Evolutionary conservation across 2,113 vertebrate species (phyloP).

Genomic region (Aspidoscelis tigris): DNA sequence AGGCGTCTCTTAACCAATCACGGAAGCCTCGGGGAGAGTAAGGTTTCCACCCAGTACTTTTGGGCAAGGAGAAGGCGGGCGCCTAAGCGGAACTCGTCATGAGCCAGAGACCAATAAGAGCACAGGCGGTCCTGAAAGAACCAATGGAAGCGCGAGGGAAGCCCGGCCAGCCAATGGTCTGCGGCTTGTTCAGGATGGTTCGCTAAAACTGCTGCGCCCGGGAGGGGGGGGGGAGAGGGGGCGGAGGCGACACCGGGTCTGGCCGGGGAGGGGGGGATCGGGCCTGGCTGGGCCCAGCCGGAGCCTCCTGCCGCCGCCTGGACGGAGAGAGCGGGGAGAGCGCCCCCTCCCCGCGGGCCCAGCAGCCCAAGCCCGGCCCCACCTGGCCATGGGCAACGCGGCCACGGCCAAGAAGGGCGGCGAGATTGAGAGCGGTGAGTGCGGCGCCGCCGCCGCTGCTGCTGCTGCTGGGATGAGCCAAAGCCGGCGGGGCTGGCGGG

Average conservation of each 20-base stretch:
- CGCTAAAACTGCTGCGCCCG: slow-evolving; percentile 30
- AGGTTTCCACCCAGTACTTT: not conserved
- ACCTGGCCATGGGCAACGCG: slow-evolving; percentile 89
- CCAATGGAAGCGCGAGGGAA: not conserved
- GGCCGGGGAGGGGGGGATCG: slow-evolving; percentile 59
- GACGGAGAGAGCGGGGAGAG: slow-evolving; percentile 20
- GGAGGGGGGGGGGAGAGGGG: slow-evolving; percentile 44
- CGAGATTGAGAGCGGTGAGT: slow-evolving; percentile 91
- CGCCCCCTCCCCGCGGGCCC: slow-evolving; percentile 44
- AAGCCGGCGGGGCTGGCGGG: not conserved
- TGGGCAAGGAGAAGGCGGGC: slow-evolving; percentile 11
- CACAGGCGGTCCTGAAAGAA: slow-evolving; percentile 26
- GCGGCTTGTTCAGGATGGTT: slow-evolving; percentile 43
- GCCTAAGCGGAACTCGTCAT: not conserved
- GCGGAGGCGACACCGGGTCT: slow-evolving; percentile 36
- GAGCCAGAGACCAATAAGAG: not conserved
- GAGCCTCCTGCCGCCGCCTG: slow-evolving; percentile 61
- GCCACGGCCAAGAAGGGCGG: slow-evolving; percentile 90
- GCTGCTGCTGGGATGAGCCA: not conserved
- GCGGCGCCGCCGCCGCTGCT: not conserved
- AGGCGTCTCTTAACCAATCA: slow-evolving; percentile 36
- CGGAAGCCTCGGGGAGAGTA: slow-evolving; percentile 33
- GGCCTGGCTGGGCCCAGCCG: slow-evolving; percentile 59
- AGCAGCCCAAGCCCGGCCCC: slow-evolving; percentile 58
- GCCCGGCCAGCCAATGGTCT: slow-evolving; percentile 21